phyloP scores from a whole-genome alignment of 2,888 invertebrate genomes.

The Torymus texanus region DNA sequence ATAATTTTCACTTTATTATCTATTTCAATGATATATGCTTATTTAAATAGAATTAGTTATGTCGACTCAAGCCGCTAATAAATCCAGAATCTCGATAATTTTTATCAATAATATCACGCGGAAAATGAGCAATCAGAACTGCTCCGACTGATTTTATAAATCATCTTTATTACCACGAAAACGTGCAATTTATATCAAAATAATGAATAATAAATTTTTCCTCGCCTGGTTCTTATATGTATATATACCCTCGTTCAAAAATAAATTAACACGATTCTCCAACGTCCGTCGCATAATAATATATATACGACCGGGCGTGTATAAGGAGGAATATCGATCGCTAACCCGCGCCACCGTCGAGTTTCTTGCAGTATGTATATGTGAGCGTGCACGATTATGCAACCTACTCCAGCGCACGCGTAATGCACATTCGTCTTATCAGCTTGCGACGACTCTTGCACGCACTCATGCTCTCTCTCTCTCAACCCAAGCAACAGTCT shows the following conservation, averaged over 20 bases:
- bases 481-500: background rate
- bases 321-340: constrained; percentile 38
- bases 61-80: background rate
- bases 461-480: background rate
- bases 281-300: background rate
- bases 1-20: constrained; percentile 9
- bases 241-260: too few species aligned
- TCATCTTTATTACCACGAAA: too few species aligned
- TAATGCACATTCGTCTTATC: constrained; percentile 42
- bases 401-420: constrained; percentile 18
- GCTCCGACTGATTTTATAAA: too few species aligned
- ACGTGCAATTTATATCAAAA: too few species aligned
- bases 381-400: constrained; percentile 14
- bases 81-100: background rate
- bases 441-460: too few species aligned
- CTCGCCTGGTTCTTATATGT: too few species aligned
- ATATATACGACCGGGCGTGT: background rate
- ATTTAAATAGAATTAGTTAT: background rate
- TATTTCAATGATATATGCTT: background rate
- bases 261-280: background rate
- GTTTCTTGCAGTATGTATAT: constrained; percentile 6
- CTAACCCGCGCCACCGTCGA: background rate
- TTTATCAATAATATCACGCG: too few species aligned
- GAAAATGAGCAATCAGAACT: too few species aligned
- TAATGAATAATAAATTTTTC: too few species aligned